Evolutionary conservation across 2,888 invertebrate species (phyloP), one percentile per base, ranked within the genome.

Genomic region (Temnothorax unifasciatus): DNA sequence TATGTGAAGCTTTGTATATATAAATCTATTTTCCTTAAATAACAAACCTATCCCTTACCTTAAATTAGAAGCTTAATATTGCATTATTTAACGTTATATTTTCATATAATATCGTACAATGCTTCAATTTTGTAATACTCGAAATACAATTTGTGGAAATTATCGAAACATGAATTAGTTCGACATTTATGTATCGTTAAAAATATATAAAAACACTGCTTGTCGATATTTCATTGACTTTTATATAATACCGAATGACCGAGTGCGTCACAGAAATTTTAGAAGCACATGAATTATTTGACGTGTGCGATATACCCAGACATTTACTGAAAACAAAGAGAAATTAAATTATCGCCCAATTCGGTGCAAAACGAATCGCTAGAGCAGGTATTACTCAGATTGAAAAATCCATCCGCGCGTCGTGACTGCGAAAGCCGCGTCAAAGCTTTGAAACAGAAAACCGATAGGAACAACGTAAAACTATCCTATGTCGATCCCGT

Each of bases 391-490:
- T 79, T 79, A 79, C 38, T 41, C 38, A n/a, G 44, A 59, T 61
- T 47, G 59, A 61, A 75, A 81, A 81, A 81, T 81, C 25, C 44
- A 81, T 81, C 34, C 54, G 38, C 21, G 74, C 21, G 34, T 74
- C 9, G 38, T 8, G 44, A 57, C 21, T 57, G 8, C 34, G 38
- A 81, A 81, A 81, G 76, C 74, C 59, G 59, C 75, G 59, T 81
- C 59, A 81, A 81, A 81, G 75, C 79, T 81, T 81, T 81, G 76
- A 81, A 81, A 81, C 59, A 74, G 75, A 81, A 81, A 81, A 81
- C 59, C 47, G 79, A 76, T 64, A 64, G 76, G 41, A 59, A 81
- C 79, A 81, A 74, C 47, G 79, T 73, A 59, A 81, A 73, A 59
- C 75, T 79, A 79, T 71, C 73, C 54, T 73, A 50, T 29, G 66